Evolutionary conservation across 92 coral and sea anemone genomes (phyloP), one percentile per base, ranked within the genome.

Genomic region (Hydrozoanthus gracilis): DNA sequence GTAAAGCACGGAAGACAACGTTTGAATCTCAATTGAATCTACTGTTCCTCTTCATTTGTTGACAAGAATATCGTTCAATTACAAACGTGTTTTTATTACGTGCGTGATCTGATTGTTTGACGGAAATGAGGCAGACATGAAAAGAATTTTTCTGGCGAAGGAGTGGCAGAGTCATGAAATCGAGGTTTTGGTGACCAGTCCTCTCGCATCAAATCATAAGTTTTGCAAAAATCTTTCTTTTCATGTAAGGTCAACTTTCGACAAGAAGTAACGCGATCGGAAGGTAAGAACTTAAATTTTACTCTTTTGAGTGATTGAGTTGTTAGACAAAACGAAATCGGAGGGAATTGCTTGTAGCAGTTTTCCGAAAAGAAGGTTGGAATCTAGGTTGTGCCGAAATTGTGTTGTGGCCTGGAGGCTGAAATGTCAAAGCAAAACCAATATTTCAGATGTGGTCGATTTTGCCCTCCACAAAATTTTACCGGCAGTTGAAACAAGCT

Each of bases 121-220:
- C 85, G 85, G 85, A 80, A 80, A 80, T 80, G 18, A 48, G 64
- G 27, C 73, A 65, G 74, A 64, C 85, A 80, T 80, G 47, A 78
- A 78, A 71, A 45, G 15, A 68, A 48, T n/a, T 16, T 51, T 51
- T 76, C 12, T 11, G 17, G 66, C 48, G 4, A 52, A 76, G 82
- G 85, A 66, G 72, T 51, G 71, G 84, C 73, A 64, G 17, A 7
- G 66, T 12, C 35, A 45, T 65, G 74, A 80, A 65, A 80, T 47
- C 58, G 85, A 80, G 85, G 85, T 74, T 64, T 74, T 80, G 47
- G 85, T 49, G 13, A 80, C 85, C 85, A 80, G 85, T 65, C 73
- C 55, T 80, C 74, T 17, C 16, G 45, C 85, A 47, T 61, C 56
- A 18, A 74, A 16, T 46, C 51, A 62, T 16, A 78, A 44, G 50